These are phyloP conservation scores for Acanthococcus lagerstroemiae DNA, from an alignment of 2,888 invertebrate genomes.

Conservation along the genomic window DNA sequence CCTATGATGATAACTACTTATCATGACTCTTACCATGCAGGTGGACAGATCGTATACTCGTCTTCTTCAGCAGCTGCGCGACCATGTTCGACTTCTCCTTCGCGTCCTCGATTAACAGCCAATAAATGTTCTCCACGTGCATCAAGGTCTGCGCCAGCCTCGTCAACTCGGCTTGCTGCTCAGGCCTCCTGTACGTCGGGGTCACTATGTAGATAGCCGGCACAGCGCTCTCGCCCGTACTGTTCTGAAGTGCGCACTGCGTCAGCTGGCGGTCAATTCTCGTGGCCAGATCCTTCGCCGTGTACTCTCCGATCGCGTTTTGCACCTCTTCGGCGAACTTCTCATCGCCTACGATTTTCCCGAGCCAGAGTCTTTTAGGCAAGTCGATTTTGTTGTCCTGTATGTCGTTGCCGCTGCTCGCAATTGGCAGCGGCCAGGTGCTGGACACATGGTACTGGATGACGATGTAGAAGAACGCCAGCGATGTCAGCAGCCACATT, in stretches of 20 bases:
- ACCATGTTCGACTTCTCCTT: slow-evolving; percentile 45
- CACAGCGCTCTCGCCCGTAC: not conserved
- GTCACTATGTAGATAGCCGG: slow-evolving; percentile 55
- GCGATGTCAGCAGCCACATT: slow-evolving; percentile 18
- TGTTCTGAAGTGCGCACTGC: slow-evolving; percentile 1
- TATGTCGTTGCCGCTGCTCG: not conserved
- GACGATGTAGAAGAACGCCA: slow-evolving; percentile 17
- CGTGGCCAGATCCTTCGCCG: slow-evolving; percentile 18
- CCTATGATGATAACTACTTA: too few species aligned
- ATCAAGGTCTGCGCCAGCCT: slow-evolving; percentile 59
- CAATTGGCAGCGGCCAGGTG: slow-evolving; percentile 36
- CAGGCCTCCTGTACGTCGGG: slow-evolving; percentile 62
- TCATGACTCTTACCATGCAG: slow-evolving; percentile 50
- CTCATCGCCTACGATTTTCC: slow-evolving; percentile 21
- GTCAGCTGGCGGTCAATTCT: slow-evolving; percentile 20
- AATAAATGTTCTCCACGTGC: slow-evolving; percentile 55
- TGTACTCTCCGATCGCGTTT: slow-evolving; percentile 22
- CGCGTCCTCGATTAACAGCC: slow-evolving; percentile 67
- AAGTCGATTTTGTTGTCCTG: slow-evolving; percentile 10
- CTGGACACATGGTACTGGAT: slow-evolving; percentile 53
- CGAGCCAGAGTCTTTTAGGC: slow-evolving; percentile 12
- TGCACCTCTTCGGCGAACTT: slow-evolving; percentile 26
- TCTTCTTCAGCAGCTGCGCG: slow-evolving; percentile 45
- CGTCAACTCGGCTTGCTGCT: slow-evolving; percentile 71
- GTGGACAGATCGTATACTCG: slow-evolving; percentile 50